These are phyloP conservation scores for Ischnus inquisitorius DNA, from an alignment of 2,888 invertebrate species.

Conservation along the genomic window DNA sequence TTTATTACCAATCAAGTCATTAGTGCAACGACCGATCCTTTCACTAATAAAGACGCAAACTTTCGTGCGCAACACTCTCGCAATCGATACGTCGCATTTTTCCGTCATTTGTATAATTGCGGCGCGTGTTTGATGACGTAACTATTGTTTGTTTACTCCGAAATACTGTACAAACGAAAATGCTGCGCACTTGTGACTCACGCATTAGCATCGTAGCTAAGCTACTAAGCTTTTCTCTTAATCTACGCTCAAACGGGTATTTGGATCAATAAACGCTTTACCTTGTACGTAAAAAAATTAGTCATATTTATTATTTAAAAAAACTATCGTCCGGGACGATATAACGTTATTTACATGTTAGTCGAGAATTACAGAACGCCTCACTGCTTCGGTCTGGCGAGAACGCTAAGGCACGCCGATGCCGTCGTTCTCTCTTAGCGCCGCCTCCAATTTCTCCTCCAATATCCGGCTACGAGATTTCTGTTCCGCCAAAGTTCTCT, in stretches of 20 bases:
- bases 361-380: not conserved
- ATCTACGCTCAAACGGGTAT: not conserved
- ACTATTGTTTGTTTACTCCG: constrained; percentile 28
- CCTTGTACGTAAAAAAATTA: constrained; percentile 9
- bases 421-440: constrained; percentile 79
- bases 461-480: constrained; percentile 86
- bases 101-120: not conserved
- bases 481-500: constrained; percentile 86
- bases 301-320: not conserved
- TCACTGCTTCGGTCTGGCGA: not conserved
- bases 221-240: not conserved
- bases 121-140: not conserved
- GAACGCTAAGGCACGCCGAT: constrained; percentile 30
- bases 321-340: not conserved
- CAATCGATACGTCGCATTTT: not conserved
- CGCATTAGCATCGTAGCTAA: not conserved
- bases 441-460: constrained; percentile 86
- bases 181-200: constrained; percentile 38
- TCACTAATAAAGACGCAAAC: constrained; percentile 9
- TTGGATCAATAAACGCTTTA: not conserved
- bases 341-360: constrained; percentile 42
- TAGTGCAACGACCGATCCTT: constrained; percentile 4
- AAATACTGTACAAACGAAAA: constrained; percentile 9
- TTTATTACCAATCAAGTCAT: constrained; percentile 30
- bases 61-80: not conserved